Evolutionary conservation across 2,888 invertebrate species (phyloP).

Genomic region (Eurois occulta): DNA sequence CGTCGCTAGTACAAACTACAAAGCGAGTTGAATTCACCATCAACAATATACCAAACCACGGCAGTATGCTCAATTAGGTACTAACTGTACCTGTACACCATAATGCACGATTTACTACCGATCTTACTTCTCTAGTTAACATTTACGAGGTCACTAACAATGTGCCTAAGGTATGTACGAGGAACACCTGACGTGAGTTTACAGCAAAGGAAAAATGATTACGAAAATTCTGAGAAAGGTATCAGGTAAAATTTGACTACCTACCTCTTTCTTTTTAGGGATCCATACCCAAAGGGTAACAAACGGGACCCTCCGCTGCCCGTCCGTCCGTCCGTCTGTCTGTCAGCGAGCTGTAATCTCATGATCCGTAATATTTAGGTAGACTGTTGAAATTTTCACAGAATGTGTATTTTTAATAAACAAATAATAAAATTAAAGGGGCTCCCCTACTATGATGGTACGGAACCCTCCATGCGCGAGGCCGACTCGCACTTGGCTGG

Average conservation of each 20-base stretch:
- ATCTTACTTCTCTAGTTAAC: not conserved
- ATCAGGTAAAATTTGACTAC: not conserved
- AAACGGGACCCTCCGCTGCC: too few relatives aligned
- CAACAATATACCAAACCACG: constrained; percentile 26
- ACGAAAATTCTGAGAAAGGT: not conserved
- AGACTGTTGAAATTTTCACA: too few relatives aligned
- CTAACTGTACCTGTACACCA: constrained; percentile 16
- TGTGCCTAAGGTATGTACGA: not conserved
- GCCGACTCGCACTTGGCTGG: too few relatives aligned
- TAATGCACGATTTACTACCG: not conserved
- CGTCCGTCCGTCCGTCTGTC: too few relatives aligned
- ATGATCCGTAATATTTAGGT: too few relatives aligned
- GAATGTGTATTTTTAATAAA: too few relatives aligned
- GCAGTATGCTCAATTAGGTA: constrained; percentile 29
- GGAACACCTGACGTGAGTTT: not conserved
- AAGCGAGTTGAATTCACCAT: not conserved
- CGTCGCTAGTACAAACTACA: not conserved
- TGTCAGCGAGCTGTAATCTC: too few relatives aligned
- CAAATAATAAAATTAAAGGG: too few relatives aligned
- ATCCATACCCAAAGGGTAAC: not conserved
- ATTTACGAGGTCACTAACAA: constrained; percentile 3
- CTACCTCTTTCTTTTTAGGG: not conserved
- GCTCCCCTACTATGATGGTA: too few relatives aligned
- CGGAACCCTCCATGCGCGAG: too few relatives aligned
- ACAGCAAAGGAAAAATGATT: not conserved